Conservation (phyloP, 2,797 vertebrate genomes). For the Gorsachius magnificus region DNA sequence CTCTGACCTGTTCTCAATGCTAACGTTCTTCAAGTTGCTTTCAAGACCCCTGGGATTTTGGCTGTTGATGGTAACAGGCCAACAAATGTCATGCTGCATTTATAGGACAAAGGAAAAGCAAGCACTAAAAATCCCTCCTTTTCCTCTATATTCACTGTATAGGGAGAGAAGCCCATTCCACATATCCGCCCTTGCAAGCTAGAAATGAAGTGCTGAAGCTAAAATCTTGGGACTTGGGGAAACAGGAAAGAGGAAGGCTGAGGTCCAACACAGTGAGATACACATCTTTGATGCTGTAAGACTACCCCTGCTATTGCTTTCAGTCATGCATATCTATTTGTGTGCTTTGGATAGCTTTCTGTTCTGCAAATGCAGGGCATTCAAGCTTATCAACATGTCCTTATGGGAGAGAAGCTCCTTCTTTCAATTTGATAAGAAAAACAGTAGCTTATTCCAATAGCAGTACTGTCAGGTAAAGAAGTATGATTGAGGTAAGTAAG, state of each 20-base stretch:
- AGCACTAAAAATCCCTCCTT: neutral
- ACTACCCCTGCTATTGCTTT: neutral
- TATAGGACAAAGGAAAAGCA: neutral
- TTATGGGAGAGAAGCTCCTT: neutral
- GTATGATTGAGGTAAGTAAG: neutral
- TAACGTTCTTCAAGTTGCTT: neutral
- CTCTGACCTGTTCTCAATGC: neutral
- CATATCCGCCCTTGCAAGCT: neutral
- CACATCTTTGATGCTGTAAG: neutral
- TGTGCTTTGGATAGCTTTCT: neutral
- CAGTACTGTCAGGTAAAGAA: neutral
- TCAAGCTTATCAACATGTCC: neutral
- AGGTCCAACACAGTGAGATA: neutral
- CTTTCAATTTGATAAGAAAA: neutral
- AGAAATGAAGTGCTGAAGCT: slow-evolving; percentile 22
- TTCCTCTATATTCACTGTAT: neutral
- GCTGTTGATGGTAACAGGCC: neutral
- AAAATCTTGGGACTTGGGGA: neutral
- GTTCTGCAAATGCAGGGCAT: neutral
- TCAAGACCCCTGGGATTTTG: neutral
- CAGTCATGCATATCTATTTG: neutral
- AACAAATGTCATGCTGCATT: slow-evolving; percentile 22
- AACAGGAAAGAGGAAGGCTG: neutral
- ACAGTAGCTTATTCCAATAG: neutral
- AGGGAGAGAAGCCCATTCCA: neutral